Base-by-base conservation (phyloP, 2,113 vertebrate genomes). In the Grallaria varia region DNA sequence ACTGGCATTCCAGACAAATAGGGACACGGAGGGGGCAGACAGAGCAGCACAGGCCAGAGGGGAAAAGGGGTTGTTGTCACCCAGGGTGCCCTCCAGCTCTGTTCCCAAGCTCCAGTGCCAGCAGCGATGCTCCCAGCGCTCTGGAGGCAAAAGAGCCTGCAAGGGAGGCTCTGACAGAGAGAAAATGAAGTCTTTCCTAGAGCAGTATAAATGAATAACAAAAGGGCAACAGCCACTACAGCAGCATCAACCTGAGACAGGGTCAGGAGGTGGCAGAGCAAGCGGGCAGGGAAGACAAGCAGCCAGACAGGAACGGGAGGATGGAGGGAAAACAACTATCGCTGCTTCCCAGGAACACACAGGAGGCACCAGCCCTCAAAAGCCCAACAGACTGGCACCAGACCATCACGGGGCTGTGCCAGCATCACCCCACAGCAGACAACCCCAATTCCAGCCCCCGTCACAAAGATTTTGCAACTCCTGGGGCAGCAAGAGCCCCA, bases 381-480 rank as follows among this genome's bases (percentile, higher is more conserved):
- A 16, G 47, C 10, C 42, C 80, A 35, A 2, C 18, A 33, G 42
- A 4, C 1, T 1, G 59, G 62, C 63, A 80, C 21, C 67, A 55
- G 44, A 44, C 8, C 45, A 31, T 8, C 77, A 5, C 0, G 2
- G 17, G 33, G 15, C 14, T 3, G 3, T 14, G 58, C 42, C 73
- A 66, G 55, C 47, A 69, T 5, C 47, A 45, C n/a, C 30, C 55
- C 3, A 2, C n/a, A 49, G 35, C 37, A 77, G n/a, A 63, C 1
- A 0, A 2, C 25, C 27, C 42, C 4, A 0, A 9, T 35, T 33
- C 62, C 78, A 81, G 42, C 62, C 31, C 52, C 0, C 2, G 7
- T 20, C n/a, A 10, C 3, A 0, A 2, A 4, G 2, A 37, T 23
- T 53, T n/a, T 23, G 15, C 27, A 63, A 35, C 5, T n/a, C 40